phyloP scores from a whole-genome alignment of 2,797 vertebrate genomes.

The Lepilemur ruficaudatus region DNA sequence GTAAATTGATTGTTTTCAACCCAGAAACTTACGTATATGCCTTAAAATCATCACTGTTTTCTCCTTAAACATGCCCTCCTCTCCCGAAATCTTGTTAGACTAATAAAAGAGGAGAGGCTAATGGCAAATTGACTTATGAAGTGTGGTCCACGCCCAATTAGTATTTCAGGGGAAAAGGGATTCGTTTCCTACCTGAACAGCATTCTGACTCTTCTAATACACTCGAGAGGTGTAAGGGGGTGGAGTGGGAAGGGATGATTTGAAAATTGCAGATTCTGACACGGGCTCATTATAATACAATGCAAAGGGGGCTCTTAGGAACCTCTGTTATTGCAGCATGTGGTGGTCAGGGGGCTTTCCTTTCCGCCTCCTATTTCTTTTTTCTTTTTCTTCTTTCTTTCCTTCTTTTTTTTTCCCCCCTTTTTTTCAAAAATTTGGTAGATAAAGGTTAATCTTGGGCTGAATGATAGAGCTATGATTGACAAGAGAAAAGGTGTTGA shows the following conservation, averaged over 20 bases:
- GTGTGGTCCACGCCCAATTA: neutral
- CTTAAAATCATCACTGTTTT: conserved; percentile 6
- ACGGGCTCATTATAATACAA: conserved; percentile 72
- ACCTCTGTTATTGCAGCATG: conserved; percentile 70
- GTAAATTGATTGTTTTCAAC: conserved; percentile 17
- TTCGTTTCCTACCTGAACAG: conserved; percentile 32
- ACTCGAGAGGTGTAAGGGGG: neutral
- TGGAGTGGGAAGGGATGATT: conserved; percentile 19
- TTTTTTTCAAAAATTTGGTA: conserved; percentile 76
- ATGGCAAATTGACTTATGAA: neutral
- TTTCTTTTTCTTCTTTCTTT: conserved; percentile 17
- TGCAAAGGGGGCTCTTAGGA: conserved; percentile 71
- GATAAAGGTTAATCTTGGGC: conserved; percentile 88
- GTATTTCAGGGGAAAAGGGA: neutral
- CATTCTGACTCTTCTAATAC: neutral
- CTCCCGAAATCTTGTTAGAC: neutral
- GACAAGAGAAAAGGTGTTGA: conserved; percentile 89
- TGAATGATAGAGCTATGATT: conserved; percentile 88
- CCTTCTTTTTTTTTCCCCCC: neutral
- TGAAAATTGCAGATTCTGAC: conserved; percentile 77
- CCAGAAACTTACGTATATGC: conserved; percentile 29
- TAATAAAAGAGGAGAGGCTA: neutral
- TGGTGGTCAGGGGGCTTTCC: conserved; percentile 61
- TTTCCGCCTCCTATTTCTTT: neutral
- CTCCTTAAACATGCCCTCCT: neutral